Conservation (phyloP, 2,888 invertebrate species). For the Leucozona laternaria region DNA sequence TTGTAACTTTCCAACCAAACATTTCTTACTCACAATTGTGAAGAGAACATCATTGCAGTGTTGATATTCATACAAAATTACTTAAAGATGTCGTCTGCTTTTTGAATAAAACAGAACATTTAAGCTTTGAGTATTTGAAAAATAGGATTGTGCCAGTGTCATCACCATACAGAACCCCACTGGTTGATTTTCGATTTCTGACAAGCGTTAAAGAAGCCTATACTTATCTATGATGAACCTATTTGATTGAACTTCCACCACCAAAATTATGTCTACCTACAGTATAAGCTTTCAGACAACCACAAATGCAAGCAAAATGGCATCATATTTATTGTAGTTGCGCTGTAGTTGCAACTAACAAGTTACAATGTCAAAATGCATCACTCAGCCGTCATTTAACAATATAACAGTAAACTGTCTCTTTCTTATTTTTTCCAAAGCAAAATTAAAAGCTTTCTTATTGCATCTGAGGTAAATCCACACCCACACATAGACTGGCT, state of each 20-base stretch:
- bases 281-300: not conserved
- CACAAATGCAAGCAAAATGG: not conserved
- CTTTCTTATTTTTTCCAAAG: slow-evolving; percentile 39
- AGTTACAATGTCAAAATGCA: slow-evolving; percentile 21
- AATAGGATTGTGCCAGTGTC: no score
- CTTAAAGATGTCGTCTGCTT: no score
- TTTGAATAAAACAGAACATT: no score
- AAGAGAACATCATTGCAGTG: no score
- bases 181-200: not conserved
- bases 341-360: slow-evolving; percentile 30
- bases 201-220: not conserved
- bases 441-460: slow-evolving; percentile 60
- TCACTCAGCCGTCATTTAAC: slow-evolving; percentile 10
- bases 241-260: not conserved
- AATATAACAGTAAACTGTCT: not conserved
- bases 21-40: no score
- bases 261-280: not conserved
- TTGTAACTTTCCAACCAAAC: no score
- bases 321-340: slow-evolving; percentile 26
- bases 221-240: not conserved
- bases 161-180: not conserved
- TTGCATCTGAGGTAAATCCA: slow-evolving; percentile 8
- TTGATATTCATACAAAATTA: no score
- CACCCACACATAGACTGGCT: slow-evolving; percentile 25
- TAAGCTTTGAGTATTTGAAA: no score